Evolutionary conservation across 2,797 vertebrate genomes (phyloP).

Genomic region (Myotis vivesi): DNA sequence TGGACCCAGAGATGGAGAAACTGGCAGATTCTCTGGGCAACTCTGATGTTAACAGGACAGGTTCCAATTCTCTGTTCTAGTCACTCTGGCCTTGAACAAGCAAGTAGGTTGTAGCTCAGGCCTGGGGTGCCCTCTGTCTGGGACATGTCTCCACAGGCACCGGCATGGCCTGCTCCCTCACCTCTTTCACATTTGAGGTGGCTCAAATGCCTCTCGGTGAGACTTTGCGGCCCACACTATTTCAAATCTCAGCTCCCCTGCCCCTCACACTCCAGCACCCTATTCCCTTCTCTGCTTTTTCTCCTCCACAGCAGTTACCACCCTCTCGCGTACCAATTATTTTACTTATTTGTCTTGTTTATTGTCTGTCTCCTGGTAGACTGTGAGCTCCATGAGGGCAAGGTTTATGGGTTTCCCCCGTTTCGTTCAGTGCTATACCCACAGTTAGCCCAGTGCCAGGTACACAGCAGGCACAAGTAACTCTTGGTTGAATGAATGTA

Average conservation of each 20-base stretch:
- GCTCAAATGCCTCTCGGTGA: neutral
- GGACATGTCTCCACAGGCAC: no score
- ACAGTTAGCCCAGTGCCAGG: neutral
- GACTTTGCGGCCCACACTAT: neutral
- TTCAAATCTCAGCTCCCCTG: neutral
- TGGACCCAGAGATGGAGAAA: neutral
- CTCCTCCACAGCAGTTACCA: neutral
- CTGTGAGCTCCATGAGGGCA: no score
- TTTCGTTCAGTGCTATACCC: neutral
- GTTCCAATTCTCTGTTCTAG: neutral
- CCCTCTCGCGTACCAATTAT: neutral
- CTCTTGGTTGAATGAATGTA: neutral
- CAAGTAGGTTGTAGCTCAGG: neutral
- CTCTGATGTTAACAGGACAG: neutral
- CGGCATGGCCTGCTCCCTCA: accelerated
- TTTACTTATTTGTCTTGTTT: neutral
- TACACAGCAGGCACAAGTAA: neutral
- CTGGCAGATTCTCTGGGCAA: neutral
- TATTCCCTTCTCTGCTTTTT: neutral
- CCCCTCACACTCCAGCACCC: neutral
- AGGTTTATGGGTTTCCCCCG: neutral
- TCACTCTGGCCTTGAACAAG: neutral
- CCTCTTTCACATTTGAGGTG: neutral
- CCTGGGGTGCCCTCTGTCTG: no score
- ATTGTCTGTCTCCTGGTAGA: neutral